Base-by-base conservation (phyloP, 1,140 invertebrate species). In the Cheumatopsyche charites region DNA sequence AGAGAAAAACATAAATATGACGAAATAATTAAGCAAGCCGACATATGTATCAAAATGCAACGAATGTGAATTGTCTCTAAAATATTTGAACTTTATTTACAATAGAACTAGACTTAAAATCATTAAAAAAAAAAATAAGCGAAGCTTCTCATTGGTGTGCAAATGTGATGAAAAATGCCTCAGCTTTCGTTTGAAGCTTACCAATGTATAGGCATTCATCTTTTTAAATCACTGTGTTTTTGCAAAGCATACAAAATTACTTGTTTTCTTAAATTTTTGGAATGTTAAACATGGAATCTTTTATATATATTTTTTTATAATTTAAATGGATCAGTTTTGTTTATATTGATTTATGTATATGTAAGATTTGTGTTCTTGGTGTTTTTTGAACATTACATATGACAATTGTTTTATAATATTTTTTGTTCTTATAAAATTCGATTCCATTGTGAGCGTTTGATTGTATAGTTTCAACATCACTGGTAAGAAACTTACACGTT, bases 141-240 rank as follows among this genome's bases (percentile, higher is more conserved):
- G 9, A 55, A 68, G 66, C 66, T 68, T 67, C 55, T 45, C 49
- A 55, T 66, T 68, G 66, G 17, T 68, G 66, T 68, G 47, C 49
- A 55, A 9, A 66, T 68, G 23, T 68, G 66, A 67, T 36, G 19
- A 52, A 52, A 52, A 68, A 15, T 26, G 66, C 66, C 66, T 68
- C 66, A 23, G 66, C 66, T 55, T 55, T 68, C n/a, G 36, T 67
- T 47, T 25, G 26, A 26, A 45, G 65, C 65, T 67, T 67, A 55
- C 19, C 26, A n/a, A 41, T 55, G 47, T 68, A 45, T 43, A 55
- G 25, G 11, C 21, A 47, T 25, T 68, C 45, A 36, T 41, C 47
- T 45, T 68, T 68, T 58, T 23, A 55, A 29, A 47, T 26, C 66
- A 41, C 45, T 29, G 29, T 42, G 62, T 66, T n/a, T n/a, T 66